These are phyloP conservation scores for Sebastes steindachneri DNA, from an alignment of 2,797 vertebrate species.

Conservation along the genomic window DNA sequence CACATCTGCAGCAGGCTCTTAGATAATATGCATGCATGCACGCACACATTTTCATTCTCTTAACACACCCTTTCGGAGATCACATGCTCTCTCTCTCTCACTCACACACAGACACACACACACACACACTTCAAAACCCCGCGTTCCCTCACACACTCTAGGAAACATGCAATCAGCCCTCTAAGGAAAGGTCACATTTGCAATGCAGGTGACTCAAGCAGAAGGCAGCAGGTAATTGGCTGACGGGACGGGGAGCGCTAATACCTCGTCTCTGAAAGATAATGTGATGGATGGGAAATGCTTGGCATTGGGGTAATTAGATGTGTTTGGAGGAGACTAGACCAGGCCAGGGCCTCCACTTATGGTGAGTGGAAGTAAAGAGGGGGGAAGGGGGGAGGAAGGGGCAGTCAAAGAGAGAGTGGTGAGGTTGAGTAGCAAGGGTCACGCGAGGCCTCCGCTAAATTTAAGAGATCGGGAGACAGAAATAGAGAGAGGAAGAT, in stretches of 20 bases:
- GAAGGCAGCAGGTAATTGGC: constrained; percentile 94
- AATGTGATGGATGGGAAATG: constrained; percentile 88
- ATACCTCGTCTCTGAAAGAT: constrained; percentile 88
- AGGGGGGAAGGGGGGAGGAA: neutral
- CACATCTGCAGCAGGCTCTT: constrained; percentile 3
- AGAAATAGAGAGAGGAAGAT: neutral
- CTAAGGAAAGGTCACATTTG: constrained; percentile 99
- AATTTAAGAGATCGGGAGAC: constrained; percentile 38
- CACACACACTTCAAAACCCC: constrained; percentile 42
- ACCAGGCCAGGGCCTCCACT: constrained; percentile 72
- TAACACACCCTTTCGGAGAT: constrained; percentile 51
- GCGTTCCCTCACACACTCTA: constrained; percentile 78
- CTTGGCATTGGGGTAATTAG: constrained; percentile 89
- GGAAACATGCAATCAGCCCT: constrained; percentile 92
- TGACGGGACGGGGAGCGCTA: constrained; percentile 86
- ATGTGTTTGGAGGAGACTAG: constrained; percentile 79
- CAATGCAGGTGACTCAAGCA: constrained; percentile 89
- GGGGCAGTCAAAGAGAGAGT: constrained; percentile 35
- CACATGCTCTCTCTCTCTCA: constrained; percentile 15
- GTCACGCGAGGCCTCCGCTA: constrained; percentile 33
- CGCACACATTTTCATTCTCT: constrained; percentile 41
- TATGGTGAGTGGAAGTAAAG: constrained; percentile 70
- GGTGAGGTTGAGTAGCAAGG: constrained; percentile 43
- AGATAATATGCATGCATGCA: constrained; percentile 24
- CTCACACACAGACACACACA: constrained; percentile 11